Conservation (phyloP, 1,140 invertebrate species). For the Cardiocondyla obscurior region DNA sequence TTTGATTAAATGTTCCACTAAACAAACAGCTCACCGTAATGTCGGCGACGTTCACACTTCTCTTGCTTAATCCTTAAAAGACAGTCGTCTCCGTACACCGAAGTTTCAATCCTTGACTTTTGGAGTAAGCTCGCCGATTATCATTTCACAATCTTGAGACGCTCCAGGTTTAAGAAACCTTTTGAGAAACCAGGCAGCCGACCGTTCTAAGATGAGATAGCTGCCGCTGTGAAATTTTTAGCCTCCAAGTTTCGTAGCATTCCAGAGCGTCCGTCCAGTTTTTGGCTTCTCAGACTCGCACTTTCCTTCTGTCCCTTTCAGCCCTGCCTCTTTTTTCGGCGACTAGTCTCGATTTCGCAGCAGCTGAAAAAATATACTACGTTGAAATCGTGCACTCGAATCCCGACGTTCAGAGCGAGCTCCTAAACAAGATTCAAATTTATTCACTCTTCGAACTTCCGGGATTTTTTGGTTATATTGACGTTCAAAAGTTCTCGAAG, state of each 20-base stretch:
- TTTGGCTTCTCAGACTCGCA: background rate
- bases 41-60: no score
- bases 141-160: background rate
- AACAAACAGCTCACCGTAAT: background rate
- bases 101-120: background rate
- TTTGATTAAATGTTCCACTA: constrained; percentile 25
- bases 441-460: background rate
- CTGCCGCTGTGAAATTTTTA: background rate
- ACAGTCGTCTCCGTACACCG: background rate
- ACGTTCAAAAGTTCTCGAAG: background rate
- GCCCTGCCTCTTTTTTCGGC: background rate
- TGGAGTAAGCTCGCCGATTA: background rate
- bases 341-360: no score
- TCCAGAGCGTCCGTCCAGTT: background rate
- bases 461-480: background rate
- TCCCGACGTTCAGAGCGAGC: background rate
- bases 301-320: background rate
- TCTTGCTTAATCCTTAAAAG: background rate
- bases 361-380: background rate
- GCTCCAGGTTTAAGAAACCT: background rate
- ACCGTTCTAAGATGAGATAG: background rate
- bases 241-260: background rate
- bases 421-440: background rate
- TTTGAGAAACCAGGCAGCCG: background rate
- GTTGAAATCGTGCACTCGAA: background rate